phyloP scores from a whole-genome alignment of 2,113 vertebrate genomes.

The Tragelaphus strepsiceros region DNA sequence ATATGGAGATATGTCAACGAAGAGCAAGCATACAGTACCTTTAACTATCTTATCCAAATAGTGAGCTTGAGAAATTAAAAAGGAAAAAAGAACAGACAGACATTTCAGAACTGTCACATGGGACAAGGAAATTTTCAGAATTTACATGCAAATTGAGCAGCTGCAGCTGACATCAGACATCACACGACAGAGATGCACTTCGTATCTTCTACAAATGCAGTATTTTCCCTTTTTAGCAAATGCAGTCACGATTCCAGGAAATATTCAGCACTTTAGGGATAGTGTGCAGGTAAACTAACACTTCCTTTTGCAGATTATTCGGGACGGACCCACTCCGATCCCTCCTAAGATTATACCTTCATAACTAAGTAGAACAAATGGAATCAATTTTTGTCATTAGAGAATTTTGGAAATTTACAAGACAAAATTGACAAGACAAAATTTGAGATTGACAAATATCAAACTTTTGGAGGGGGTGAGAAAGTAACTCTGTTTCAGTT shows the following conservation, averaged over 20 bases:
- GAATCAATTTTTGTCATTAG: constrained; percentile 8
- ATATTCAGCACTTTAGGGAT: constrained; percentile 28
- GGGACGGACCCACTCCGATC: background rate
- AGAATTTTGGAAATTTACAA: background rate
- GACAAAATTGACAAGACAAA: no score
- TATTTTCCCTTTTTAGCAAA: constrained; percentile 62
- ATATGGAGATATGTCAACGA: constrained; percentile 77
- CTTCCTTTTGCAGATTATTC: background rate
- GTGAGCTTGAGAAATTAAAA: constrained; percentile 93
- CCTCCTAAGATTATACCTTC: background rate
- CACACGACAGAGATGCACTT: constrained; percentile 74
- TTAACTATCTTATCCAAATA: constrained; percentile 99
- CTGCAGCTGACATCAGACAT: constrained; percentile 72
- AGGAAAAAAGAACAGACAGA: constrained; percentile 84
- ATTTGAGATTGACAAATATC: background rate
- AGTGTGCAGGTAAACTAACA: background rate
- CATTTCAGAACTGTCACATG: constrained; percentile 87
- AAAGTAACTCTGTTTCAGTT: background rate
- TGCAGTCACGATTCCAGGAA: constrained; percentile 1
- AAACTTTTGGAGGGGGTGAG: background rate
- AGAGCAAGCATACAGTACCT: constrained; percentile 94
- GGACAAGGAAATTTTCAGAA: constrained; percentile 81
- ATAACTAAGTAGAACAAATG: constrained; percentile 13
- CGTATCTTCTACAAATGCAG: constrained; percentile 69
- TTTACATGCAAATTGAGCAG: constrained; percentile 83